Base-by-base conservation (phyloP, 2,797 vertebrate genomes). In the Brachyalestes nurse region DNA sequence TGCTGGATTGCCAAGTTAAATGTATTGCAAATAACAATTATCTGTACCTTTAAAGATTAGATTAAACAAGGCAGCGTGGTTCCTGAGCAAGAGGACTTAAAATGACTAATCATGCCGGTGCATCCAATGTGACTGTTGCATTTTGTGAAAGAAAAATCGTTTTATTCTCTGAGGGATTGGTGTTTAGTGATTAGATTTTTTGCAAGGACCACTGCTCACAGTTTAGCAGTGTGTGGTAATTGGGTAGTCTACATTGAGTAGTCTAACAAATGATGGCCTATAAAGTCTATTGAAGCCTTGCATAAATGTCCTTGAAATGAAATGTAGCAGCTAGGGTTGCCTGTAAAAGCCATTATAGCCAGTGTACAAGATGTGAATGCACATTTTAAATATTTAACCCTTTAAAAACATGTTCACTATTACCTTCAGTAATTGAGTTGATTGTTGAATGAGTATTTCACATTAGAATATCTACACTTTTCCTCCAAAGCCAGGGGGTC, bases 171-270 rank as follows among this genome's bases (percentile, higher is more conserved):
- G 10, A 60, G 14, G 19, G 49, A 49, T 5, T n/a, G 40, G 17
- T 47, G 17, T 75, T 16, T n/a, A n/a, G 72, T 62, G 64, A 75
- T 81, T 69, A 51, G 64, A 75, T 2, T 51, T 75, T 42, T 23
- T 6, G 38, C 10, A 60, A 42, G 47, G 53, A 67, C 42, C 47
- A 17, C 23, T 60, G 64, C 66, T 60, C 65, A 17, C 72, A 5
- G 28, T 69, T 38, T 17, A 58, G 28, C 73, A 74, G 25, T 55
- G 19, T 23, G 16, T 40, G 51, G 71, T 75, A 80, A 80, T 80
- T 74, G 72, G 79, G 42, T 49, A 69, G 51, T 81, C 42, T 69
- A 6, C 28, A 75, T 81, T 60, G n/a, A n/a, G n/a, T n/a, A n/a
- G n/a, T n/a, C n/a, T n/a, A n/a, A 62, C 64, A 70, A 67, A 81